phyloP scores from a whole-genome alignment of 1,140 invertebrate species.

The Drosophila parabipectinata region DNA sequence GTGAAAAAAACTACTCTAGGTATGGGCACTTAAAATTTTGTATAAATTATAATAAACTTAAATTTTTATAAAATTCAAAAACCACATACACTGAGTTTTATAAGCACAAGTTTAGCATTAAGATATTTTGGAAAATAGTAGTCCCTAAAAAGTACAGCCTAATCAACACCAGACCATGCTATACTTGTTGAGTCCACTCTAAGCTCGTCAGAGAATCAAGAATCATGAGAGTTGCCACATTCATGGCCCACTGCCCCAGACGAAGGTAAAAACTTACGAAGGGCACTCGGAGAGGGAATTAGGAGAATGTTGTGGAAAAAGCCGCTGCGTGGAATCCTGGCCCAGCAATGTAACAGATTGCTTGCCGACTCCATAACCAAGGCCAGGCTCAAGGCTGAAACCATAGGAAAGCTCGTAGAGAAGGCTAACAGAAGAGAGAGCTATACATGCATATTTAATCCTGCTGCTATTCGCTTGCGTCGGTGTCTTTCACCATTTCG shows the following conservation, averaged over 20 bases:
- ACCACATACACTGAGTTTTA: too few relatives aligned
- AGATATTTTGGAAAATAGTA: background rate
- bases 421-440: background rate
- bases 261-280: conserved; percentile 53
- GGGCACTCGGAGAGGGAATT: conserved; percentile 16
- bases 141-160: too few relatives aligned
- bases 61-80: background rate
- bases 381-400: conserved; percentile 25
- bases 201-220: background rate
- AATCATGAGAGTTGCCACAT: conserved; percentile 9
- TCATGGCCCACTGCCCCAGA: conserved; percentile 6
- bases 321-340: conserved; percentile 53
- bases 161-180: background rate
- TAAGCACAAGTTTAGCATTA: too few relatives aligned
- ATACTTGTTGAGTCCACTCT: conserved; percentile 55
- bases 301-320: background rate
- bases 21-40: background rate
- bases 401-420: conserved; percentile 50
- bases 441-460: conserved; percentile 5
- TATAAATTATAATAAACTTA: background rate
- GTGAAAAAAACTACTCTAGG: background rate
- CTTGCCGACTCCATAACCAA: conserved; percentile 30
- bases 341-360: conserved; percentile 63
- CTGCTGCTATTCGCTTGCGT: conserved; percentile 19
- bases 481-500: background rate